Conservation (phyloP, 2,888 invertebrate genomes). For the Sminthurides aquaticus region DNA sequence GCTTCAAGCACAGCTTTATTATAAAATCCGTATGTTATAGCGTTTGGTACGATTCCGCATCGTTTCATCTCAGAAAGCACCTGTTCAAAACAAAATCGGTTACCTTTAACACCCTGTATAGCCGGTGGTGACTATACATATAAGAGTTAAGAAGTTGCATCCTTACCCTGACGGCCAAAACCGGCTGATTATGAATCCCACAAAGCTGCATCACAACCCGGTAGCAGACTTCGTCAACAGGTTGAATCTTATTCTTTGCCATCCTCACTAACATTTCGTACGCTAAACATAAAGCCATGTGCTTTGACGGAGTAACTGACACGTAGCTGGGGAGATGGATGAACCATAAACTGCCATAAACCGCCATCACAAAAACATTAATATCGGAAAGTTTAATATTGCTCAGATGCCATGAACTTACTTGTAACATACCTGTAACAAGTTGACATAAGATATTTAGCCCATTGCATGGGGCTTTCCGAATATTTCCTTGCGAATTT, state of each 20-base stretch:
- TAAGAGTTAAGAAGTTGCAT: neutral
- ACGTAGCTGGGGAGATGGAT: conserved; percentile 83
- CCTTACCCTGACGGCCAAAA: conserved; percentile 75
- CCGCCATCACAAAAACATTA: neutral
- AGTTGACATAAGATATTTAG: conserved; percentile 76
- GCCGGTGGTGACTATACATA: neutral
- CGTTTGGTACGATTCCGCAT: conserved; percentile 89
- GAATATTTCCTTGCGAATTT: conserved; percentile 62
- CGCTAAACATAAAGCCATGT: conserved; percentile 69
- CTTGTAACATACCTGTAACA: conserved; percentile 65
- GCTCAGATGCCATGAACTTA: too few relatives aligned
- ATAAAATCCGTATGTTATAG: conserved; percentile 90
- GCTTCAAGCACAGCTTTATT: conserved; percentile 83
- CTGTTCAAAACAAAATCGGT: conserved; percentile 22
- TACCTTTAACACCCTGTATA: neutral
- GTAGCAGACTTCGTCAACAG: conserved; percentile 95
- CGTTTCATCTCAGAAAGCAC: conserved; percentile 84
- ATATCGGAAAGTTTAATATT: too few relatives aligned
- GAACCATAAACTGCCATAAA: conserved; percentile 73
- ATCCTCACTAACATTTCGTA: conserved; percentile 82
- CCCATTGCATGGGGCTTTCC: conserved; percentile 78
- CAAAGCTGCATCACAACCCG: conserved; percentile 97
- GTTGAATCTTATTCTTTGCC: conserved; percentile 69
- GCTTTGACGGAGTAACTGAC: conserved; percentile 61
- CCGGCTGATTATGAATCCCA: conserved; percentile 86